A percentile compares a stretch with the other conserved stretches of the same genome.
Conservation (phyloP, 2,888 invertebrate genomes). For the Gymnocheta viridis region DNA sequence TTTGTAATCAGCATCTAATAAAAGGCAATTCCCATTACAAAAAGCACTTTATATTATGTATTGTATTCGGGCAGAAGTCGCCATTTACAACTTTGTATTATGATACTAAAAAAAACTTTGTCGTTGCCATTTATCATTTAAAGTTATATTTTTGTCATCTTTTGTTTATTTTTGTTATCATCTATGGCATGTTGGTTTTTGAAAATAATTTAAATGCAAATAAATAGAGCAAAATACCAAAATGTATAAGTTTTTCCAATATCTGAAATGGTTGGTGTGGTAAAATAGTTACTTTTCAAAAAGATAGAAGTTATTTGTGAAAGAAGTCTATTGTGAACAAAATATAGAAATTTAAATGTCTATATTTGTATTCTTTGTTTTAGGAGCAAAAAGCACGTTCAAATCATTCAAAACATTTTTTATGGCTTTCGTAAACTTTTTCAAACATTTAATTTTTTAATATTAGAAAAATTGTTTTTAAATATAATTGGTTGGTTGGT, state of each 20-base stretch:
- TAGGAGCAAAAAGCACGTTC: no score
- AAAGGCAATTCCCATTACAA: conserved; percentile 33
- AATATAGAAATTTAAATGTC: no score
- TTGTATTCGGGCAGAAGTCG: conserved; percentile 2
- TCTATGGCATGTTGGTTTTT: neutral
- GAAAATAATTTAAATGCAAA: neutral
- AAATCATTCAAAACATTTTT: no score
- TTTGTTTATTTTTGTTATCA: neutral
- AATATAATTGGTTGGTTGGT: no score
- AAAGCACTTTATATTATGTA: conserved; percentile 3
- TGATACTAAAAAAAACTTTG: conserved; percentile 6
- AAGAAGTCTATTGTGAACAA: no score
- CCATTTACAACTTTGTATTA: conserved; percentile 7
- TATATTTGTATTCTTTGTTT: no score
- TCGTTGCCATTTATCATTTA: conserved; percentile 14
- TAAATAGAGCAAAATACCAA: neutral
- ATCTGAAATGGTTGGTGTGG: no score
- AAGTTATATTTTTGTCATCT: neutral
- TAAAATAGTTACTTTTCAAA: no score
- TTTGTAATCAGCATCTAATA: conserved; percentile 30
- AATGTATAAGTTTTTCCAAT: neutral
- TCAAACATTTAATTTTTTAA: no score
- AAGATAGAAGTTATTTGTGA: no score
- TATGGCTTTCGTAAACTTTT: no score
- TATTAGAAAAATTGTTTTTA: no score